Percentiles rank a stretch among this genome's conserved stretches.
phyloP scores from a whole-genome alignment of 2,888 invertebrate genomes.

The Dolichopus griseipennis region DNA sequence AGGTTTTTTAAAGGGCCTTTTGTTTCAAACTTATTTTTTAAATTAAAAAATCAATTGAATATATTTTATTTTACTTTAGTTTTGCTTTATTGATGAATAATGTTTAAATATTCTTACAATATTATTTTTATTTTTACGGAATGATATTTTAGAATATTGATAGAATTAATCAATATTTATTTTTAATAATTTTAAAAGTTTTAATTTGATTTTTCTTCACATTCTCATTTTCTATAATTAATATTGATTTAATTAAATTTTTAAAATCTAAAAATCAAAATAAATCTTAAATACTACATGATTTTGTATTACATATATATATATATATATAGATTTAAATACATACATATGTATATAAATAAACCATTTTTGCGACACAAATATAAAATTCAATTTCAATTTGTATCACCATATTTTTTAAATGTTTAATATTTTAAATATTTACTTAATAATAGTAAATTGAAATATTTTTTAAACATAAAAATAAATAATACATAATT shows the following conservation, averaged over 20 bases:
- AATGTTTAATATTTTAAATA: background rate
- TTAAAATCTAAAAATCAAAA: background rate
- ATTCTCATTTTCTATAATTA: background rate
- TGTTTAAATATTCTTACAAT: background rate
- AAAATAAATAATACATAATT: background rate
- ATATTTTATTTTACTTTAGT: background rate
- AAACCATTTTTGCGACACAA: background rate
- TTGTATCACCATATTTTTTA: background rate
- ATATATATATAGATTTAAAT: background rate
- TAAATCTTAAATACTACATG: background rate
- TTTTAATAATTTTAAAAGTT: background rate
- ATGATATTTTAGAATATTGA: background rate
- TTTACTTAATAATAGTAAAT: background rate
- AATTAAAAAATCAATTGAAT: too few species aligned
- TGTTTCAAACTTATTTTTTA: too few species aligned
- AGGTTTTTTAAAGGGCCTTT: too few species aligned
- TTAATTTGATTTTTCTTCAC: too few species aligned
- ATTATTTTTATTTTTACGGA: background rate
- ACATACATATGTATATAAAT: background rate
- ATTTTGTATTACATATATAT: background rate
- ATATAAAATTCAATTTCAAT: background rate
- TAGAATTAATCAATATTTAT: background rate
- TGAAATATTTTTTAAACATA: background rate
- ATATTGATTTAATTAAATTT: background rate
- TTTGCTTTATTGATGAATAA: slow-evolving; percentile 2